These are phyloP conservation scores for Aptenodytes patagonicus DNA, from an alignment of 2,113 vertebrate species.

Conservation along the genomic window DNA sequence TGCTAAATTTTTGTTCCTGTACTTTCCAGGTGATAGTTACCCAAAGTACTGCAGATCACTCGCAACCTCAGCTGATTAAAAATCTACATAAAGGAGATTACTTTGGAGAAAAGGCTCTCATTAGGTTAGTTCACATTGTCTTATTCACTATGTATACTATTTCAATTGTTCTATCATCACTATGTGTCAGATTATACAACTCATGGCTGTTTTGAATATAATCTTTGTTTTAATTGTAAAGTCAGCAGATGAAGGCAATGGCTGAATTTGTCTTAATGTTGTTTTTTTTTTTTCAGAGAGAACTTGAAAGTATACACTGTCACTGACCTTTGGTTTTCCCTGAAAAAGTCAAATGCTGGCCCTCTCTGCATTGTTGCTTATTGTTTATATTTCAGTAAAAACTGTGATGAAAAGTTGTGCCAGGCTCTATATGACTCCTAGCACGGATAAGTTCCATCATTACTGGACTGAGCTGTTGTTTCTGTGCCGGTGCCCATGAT, in stretches of 20 bases:
- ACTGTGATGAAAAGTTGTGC: background rate
- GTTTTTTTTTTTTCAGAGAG: background rate
- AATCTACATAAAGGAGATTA: slow-evolving; percentile 88
- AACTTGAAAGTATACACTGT: background rate
- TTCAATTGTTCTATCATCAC: background rate
- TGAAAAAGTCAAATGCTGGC: background rate
- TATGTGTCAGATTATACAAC: background rate
- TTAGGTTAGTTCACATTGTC: slow-evolving; percentile 76
- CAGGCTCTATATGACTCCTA: background rate
- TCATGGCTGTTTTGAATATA: background rate
- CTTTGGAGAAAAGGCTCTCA: slow-evolving; percentile 94
- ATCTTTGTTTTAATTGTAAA: background rate
- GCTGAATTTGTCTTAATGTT: background rate
- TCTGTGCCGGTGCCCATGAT: background rate
- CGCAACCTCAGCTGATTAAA: slow-evolving; percentile 89
- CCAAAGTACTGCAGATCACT: slow-evolving; percentile 81
- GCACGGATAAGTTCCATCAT: background rate
- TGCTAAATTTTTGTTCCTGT: background rate
- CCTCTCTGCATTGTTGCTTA: background rate
- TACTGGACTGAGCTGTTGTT: background rate
- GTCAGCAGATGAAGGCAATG: background rate
- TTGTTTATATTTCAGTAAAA: background rate
- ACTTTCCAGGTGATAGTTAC: slow-evolving; percentile 85
- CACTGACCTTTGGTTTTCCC: background rate
- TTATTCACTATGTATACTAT: background rate